Base-by-base conservation (phyloP, 92 coral and sea anemone species). In the Pocillopora grandis region DNA sequence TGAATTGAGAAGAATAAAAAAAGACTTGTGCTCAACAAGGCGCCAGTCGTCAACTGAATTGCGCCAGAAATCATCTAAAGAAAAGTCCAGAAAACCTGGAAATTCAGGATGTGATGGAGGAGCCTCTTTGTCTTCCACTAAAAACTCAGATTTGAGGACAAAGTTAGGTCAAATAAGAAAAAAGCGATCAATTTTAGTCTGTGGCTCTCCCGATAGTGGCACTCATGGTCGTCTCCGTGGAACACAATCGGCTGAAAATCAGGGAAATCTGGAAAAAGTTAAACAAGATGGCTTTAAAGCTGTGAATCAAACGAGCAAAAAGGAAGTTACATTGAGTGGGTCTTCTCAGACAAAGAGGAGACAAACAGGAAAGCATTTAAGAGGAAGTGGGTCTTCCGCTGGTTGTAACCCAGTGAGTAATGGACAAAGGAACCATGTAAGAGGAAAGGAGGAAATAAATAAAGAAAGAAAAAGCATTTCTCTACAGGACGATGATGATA, bases 81-180 rank as follows among this genome's bases (percentile, higher is more conserved):
- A 65, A 31, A 74, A 56, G 10, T 23, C 64, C 33, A 58, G 48
- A 6, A 9, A 36, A 2, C 37, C 68, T 69, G 85, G 58, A 19
- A 69, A 62, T 70, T 69, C 66, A 62, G 35, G 62, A 18, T 15
- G 56, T 63, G n/a, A 60, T 13, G 75, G 57, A 48, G 62, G 71
- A 75, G 62, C 61, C 17, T 72, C 72, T 63, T 62, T 48, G 7
- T 17, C 68, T 21, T 21, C 9, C 16, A 12, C 75, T 31, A 59
- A 64, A 52, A 62, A 52, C 33, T 10, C 56, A 9, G 86, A 74
- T 83, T 67, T 83, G 15, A 80, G 86, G 21, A 11, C n/a, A 27
- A 83, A 62, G 74, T 63, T 83, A 18, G n/a, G 65, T 48, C 73
- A 83, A 55, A 55, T 17, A 3, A 71, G 72, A 9, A 27, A 56